Evolutionary conservation across 30 jellyfish, hydroid and myxozoan genomes (phyloP).

Genomic region (Rhopilema esculentum): DNA sequence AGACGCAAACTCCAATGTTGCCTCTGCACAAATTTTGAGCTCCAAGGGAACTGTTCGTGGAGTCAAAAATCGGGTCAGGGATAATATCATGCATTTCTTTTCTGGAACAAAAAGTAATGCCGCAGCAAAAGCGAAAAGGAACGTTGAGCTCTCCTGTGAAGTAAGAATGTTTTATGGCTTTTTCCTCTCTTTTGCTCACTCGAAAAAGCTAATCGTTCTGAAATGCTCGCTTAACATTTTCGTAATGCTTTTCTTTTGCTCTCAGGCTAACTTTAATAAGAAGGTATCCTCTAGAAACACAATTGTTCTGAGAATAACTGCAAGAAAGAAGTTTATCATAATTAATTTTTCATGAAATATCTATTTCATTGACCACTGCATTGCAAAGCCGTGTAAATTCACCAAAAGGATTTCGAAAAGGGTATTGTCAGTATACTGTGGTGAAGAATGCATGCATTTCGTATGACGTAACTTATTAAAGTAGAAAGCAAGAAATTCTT

Average conservation of each 20-base stretch:
- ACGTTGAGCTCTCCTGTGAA: not conserved
- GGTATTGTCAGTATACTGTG: not conserved
- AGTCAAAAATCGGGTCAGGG: constrained; percentile 83
- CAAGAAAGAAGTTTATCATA: not conserved
- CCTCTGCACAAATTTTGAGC: constrained; percentile 71
- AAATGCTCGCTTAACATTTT: too few species aligned
- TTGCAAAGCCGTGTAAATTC: not conserved
- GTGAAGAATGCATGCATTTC: not conserved
- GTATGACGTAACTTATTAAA: not conserved
- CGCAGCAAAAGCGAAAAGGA: not conserved
- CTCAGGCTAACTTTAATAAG: too few species aligned
- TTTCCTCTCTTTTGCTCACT: not conserved
- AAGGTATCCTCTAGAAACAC: too few species aligned
- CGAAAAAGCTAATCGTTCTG: too few species aligned
- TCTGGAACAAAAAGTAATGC: constrained; percentile 38
- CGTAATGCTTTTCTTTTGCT: too few species aligned
- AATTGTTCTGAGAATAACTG: not conserved
- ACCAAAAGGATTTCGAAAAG: not conserved
- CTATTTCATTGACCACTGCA: not conserved
- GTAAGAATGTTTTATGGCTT: not conserved
- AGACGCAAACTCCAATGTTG: not conserved
- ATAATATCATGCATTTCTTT: constrained; percentile 59
- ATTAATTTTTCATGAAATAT: not conserved
- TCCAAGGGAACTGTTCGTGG: constrained; percentile 92
- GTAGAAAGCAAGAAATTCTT: not conserved